Evolutionary conservation across 1,140 invertebrate species (phyloP), one percentile per base, ranked within the genome.

Genomic region (Oreohelix idahoensis): DNA sequence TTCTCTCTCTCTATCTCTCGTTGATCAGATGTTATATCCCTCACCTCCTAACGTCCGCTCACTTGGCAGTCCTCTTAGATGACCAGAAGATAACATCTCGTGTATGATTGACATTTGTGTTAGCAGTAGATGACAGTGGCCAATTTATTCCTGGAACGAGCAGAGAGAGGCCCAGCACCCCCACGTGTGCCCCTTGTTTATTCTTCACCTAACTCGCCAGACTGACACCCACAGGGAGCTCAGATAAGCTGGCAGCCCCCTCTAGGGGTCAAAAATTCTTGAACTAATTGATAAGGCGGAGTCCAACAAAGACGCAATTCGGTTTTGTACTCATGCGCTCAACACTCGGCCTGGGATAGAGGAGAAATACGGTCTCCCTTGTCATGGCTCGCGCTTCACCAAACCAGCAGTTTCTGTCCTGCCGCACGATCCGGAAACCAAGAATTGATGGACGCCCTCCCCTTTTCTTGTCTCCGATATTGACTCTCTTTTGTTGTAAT

Each of bases 231-330:
- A 32, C 63, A 8, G 29, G 2, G 63, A 35, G 63, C 63, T 66
- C n/a, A 66, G 63, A 66, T 66, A 66, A 66, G 29, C 29, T n/a
- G n/a, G n/a, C 17, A 29, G 8, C 8, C 29, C 29, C 8, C 29
- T 66, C 29, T 29, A 17, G 63, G 29, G 63, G n/a, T 35, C n/a
- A 29, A 2, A 29, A 10, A 32, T 66, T 66, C 32, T 0, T 2
- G 63, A 35, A 29, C n/a, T 66, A 66, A 66, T 66, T 66, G 63
- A 66, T 66, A 66, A 66, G 63, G 63, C 63, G 63, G 63, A 66
- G 63, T 66, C 29, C 20, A 66, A 66, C 63, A 66, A 66, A 66
- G 63, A 66, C 29, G 63, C 53, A 58, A n/a, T 58, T n/a, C 8
- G 63, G 63, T 66, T 66, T 66, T 66, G 63, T 32, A 35, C 29